Evolutionary conservation across 1,140 invertebrate species (phyloP), one percentile per base, ranked within the genome.

Genomic region (Drosophila parvula): DNA sequence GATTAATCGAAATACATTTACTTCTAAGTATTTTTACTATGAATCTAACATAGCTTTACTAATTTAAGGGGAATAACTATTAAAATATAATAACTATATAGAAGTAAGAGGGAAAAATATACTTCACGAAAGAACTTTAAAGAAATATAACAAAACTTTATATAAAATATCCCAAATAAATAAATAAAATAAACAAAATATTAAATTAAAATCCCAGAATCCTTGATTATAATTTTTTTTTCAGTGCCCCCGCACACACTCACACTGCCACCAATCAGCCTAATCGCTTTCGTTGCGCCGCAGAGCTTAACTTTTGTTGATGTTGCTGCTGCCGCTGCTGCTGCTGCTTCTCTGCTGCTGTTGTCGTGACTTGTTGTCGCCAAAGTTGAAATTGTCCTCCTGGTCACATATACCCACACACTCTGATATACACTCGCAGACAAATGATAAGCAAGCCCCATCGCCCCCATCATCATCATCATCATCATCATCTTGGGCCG

Each of bases 241-340:
- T 8, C 36, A 55, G 57, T 68, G 62, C 55, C 22, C 44, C 16
- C 34, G 3, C 40, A 32, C 48, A 18, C 61, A 59, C 57, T 22
- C 48, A 38, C 38, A 43, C 43, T 75, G 60, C 65, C 63, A 51
- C 74, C 85, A 90, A 90, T 88, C 84, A 88, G 80, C 62, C 81
- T 90, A 89, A 89, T 89, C 84, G 84, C 70, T 84, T 89, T 89
- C 62, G 84, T 75, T 89, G 85, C 81, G 84, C 85, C 78, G 67
- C 74, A 75, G 74, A 73, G 80, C 84, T 88, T 84, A 89, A 89
- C 83, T 89, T 89, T 89, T 89, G 74, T 67, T 78, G 73, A 43
- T 51, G 51, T 77, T 61, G 36, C 41, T 57, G 51, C 55, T 51
- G 55, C 47, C 14, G 36, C 48, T 62, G 61, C 12, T 32, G 55